Conservation (phyloP, 2,113 vertebrate genomes). For the Lynx canadensis region DNA sequence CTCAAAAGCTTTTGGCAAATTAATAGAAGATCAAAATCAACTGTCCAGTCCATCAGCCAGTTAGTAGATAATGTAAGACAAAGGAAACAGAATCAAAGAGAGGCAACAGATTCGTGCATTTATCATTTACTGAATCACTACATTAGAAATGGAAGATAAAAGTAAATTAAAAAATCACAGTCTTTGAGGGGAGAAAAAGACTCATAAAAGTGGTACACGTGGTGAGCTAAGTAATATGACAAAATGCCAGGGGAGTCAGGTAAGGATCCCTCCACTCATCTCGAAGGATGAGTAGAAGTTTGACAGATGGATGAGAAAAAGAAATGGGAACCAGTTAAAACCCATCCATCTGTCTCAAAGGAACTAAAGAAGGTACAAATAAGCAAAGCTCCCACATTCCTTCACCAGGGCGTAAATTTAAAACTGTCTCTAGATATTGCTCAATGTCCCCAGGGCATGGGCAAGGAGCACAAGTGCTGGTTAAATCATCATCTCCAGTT, state of each 20-base stretch:
- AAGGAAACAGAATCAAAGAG: not conserved
- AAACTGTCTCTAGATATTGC: not conserved
- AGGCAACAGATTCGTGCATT: not conserved
- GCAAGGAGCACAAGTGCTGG: not conserved
- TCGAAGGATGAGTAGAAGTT: not conserved
- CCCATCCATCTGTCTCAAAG: not conserved
- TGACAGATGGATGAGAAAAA: not conserved
- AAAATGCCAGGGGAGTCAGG: not conserved
- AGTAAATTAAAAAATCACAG: not conserved
- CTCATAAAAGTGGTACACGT: not conserved
- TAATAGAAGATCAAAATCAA: constrained; percentile 14
- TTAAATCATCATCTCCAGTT: not conserved
- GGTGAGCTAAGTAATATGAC: not conserved
- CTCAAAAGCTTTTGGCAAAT: constrained; percentile 12
- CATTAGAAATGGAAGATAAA: constrained; percentile 19
- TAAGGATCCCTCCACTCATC: not conserved
- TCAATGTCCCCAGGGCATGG: not conserved
- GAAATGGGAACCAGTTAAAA: not conserved
- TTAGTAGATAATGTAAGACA: not conserved
- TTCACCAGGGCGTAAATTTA: not conserved
- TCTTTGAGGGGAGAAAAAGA: not conserved
- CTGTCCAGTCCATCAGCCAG: not conserved
- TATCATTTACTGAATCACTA: not conserved
- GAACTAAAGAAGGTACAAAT: not conserved
- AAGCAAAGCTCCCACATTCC: not conserved